Base-by-base conservation (phyloP, 1,140 invertebrate genomes). In the Portunus trituberculatus region DNA sequence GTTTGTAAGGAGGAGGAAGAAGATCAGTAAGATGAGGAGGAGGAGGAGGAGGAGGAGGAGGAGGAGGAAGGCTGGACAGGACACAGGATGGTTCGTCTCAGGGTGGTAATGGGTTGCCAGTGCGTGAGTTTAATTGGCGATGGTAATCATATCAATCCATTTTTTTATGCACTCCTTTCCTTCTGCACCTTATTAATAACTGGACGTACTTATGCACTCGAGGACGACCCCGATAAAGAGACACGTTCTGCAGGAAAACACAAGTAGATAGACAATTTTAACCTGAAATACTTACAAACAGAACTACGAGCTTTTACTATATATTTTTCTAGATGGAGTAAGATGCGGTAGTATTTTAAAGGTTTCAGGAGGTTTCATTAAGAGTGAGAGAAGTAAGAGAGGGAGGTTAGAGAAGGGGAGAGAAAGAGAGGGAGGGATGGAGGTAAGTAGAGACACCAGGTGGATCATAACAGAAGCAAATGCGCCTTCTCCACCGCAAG, bases 131-230 rank as follows among this genome's bases (percentile, higher is more conserved):
- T 91, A 91, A 91, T 91, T 91, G 89, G 48, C 59, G 89, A 91
- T 91, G 46, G 10, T 91, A 67, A 91, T 91, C 89, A 91, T 91
- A 91, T 91, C 89, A 91, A 91, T 91, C 89, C 59, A 59, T 52
- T 59, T 88, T 88, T 91, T 91, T 46, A 31, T 29, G 59, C 29
- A n/a, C 3, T 91, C 3, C 48, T 39, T 89, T 46, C 39, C 52
- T 59, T 59, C 52, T 4, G 12, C 39, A 39, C 39, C 52, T 59
- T 59, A 59, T 59, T 59, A 59, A 46, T 89, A 89, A 59, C 89
- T 46, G 89, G 46, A 52, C 48, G 89, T 91, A 59, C 89, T 91
- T 59, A 91, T 91, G 46, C 89, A 91, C 39, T 29, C 4, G 20
- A 91, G 45, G 25, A 29, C 20, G 89, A 46, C 89, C 48, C 59